phyloP scores from a whole-genome alignment of 1,140 invertebrate genomes.

The Drosophila serrata region DNA sequence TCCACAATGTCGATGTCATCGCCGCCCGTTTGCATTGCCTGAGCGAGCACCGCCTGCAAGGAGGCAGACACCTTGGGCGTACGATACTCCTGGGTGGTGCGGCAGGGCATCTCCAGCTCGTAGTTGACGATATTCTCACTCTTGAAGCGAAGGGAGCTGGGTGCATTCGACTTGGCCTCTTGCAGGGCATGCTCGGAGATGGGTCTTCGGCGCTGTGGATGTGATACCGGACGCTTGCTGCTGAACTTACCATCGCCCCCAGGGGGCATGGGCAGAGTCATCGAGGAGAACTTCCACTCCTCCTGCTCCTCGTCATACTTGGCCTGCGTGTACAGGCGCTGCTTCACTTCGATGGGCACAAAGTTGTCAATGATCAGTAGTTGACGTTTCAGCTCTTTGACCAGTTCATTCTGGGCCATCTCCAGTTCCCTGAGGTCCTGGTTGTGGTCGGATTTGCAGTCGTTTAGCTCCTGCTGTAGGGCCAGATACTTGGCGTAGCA shows the following conservation, averaged over 20 bases:
- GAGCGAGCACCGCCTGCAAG: conserved; percentile 90
- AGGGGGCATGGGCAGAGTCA: conserved; percentile 69
- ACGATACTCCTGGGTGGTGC: conserved; percentile 93
- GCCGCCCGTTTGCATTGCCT: conserved; percentile 90
- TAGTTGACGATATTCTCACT: conserved; percentile 94
- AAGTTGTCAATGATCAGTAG: conserved; percentile 98
- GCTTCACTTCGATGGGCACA: conserved; percentile 95
- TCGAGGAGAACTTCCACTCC: conserved; percentile 89
- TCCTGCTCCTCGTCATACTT: conserved; percentile 96
- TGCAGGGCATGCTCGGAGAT: conserved; percentile 91
- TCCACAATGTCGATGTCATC: conserved; percentile 89
- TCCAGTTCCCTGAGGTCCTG: conserved; percentile 93
- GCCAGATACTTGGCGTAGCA: conserved; percentile 85
- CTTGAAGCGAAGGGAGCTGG: conserved; percentile 88
- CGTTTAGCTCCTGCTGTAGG: conserved; percentile 91
- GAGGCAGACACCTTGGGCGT: conserved; percentile 90
- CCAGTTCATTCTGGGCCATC: conserved; percentile 92
- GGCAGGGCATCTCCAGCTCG: conserved; percentile 92
- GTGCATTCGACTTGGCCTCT: conserved; percentile 86
- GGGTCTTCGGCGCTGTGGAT: conserved; percentile 88
- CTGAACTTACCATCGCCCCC: conserved; percentile 84
- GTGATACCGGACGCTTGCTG: conserved; percentile 88
- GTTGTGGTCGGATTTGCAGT: conserved; percentile 93
- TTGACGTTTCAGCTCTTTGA: conserved; percentile 91
- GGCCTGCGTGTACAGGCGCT: conserved; percentile 91